phyloP scores from a whole-genome alignment of 2,797 vertebrate genomes.

The Rhodeus uyekii region DNA sequence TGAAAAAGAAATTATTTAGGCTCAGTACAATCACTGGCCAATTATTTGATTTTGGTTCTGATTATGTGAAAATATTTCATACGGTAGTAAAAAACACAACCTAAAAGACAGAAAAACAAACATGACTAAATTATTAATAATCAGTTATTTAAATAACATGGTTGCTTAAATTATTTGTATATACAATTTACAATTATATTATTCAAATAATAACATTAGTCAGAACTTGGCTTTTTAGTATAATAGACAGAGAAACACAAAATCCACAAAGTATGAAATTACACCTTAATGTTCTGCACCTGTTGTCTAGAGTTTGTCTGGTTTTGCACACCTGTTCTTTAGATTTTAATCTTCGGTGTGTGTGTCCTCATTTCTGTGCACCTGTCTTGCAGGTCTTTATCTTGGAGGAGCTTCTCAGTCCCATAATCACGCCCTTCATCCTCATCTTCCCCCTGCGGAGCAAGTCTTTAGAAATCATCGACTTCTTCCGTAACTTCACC shows the following conservation, averaged over 20 bases:
- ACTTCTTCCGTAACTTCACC: conserved; percentile 98
- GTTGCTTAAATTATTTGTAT: neutral
- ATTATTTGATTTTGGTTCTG: neutral
- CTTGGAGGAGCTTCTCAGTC: conserved; percentile 93
- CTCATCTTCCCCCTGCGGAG: conserved; percentile 92
- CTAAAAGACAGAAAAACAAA: neutral
- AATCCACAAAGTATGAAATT: neutral
- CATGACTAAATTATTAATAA: neutral
- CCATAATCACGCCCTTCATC: conserved; percentile 94
- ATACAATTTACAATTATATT: neutral
- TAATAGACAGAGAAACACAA: neutral
- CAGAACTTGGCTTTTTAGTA: neutral
- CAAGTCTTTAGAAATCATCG: conserved; percentile 96
- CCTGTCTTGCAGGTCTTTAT: conserved; percentile 86
- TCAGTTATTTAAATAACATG: neutral
- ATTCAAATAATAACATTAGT: neutral
- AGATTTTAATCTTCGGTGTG: neutral
- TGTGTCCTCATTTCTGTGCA: conserved; percentile 1
- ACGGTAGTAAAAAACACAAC: neutral
- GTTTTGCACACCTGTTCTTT: neutral
- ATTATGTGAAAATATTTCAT: neutral
- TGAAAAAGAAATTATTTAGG: too few species aligned
- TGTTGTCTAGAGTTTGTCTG: neutral
- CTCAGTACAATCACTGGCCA: neutral
- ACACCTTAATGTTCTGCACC: neutral